Conservation (phyloP, 2,888 invertebrate genomes). For the Platycheirus rosarum region DNA sequence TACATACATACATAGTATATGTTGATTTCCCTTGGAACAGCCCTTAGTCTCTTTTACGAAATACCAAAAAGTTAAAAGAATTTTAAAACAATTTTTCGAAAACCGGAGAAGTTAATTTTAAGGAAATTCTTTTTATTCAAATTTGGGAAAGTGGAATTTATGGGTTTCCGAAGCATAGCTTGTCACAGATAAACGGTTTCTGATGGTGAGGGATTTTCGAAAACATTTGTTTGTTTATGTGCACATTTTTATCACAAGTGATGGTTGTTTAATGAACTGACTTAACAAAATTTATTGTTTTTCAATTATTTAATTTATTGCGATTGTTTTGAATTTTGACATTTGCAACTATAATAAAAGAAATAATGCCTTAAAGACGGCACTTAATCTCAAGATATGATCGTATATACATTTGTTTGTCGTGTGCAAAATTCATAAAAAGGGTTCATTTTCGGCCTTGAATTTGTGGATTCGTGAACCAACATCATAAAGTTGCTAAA, state of each 20-base stretch:
- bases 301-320: too few species aligned
- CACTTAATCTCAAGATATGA: too few species aligned
- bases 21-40: constrained; percentile 45
- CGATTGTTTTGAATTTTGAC: too few species aligned
- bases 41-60: constrained; percentile 1
- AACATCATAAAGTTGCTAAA: too few species aligned
- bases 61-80: background rate
- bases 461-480: too few species aligned
- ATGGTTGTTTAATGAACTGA: too few species aligned
- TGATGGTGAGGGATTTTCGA: constrained; percentile 60
- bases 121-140: constrained; percentile 6
- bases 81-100: constrained; percentile 17
- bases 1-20: background rate
- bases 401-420: too few species aligned
- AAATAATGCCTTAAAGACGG: too few species aligned
- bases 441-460: too few species aligned
- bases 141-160: constrained; percentile 52
- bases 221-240: constrained; percentile 46
- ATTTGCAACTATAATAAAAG: too few species aligned
- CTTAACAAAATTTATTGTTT: too few species aligned
- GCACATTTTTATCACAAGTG: constrained; percentile 8
- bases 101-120: constrained; percentile 26
- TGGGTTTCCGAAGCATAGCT: background rate
- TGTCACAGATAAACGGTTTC: constrained; percentile 51
- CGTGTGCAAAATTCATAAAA: too few species aligned